Percentiles rank a stretch among this genome's conserved stretches.
phyloP scores from a whole-genome alignment of 1,140 invertebrate species.

The Tetramorium alpestre region DNA sequence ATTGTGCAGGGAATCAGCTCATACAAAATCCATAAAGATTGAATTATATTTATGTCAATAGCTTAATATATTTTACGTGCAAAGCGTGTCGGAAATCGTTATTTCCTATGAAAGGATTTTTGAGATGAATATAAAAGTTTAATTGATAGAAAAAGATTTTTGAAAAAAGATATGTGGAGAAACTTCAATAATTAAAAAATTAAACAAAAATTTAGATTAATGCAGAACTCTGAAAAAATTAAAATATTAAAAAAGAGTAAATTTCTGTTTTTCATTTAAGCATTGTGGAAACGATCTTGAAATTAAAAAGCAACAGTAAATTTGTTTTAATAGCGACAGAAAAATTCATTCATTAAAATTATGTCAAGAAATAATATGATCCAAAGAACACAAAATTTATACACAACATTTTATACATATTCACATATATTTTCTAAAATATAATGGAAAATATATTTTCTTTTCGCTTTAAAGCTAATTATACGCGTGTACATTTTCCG shows the following conservation, averaged over 20 bases:
- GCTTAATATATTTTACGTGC: not conserved
- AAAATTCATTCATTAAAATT: not conserved
- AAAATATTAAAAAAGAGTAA: not conserved
- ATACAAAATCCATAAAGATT: slow-evolving; percentile 10
- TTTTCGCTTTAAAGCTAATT: slow-evolving; percentile 18
- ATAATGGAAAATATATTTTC: not conserved
- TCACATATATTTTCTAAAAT: not conserved
- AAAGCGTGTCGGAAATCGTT: not conserved
- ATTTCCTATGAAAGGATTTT: not conserved
- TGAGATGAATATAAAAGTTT: not conserved
- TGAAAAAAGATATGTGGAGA: not conserved
- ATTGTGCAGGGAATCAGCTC: slow-evolving; percentile 15
- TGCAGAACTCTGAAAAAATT: too few relatives aligned
- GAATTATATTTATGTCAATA: not conserved
- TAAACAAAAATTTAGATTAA: too few relatives aligned
- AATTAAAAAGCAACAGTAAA: not conserved
- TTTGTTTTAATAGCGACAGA: not conserved
- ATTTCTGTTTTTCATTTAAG: not conserved
- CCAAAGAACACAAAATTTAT: not conserved
- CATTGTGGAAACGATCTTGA: not conserved
- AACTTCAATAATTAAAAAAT: not conserved
- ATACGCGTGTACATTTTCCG: not conserved
- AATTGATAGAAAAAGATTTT: not conserved
- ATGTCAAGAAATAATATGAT: not conserved
- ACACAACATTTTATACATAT: not conserved